A percentile compares a stretch with the other conserved stretches of the same genome.
Conservation (phyloP, 2,888 invertebrate species). For the Eudemis profundana region DNA sequence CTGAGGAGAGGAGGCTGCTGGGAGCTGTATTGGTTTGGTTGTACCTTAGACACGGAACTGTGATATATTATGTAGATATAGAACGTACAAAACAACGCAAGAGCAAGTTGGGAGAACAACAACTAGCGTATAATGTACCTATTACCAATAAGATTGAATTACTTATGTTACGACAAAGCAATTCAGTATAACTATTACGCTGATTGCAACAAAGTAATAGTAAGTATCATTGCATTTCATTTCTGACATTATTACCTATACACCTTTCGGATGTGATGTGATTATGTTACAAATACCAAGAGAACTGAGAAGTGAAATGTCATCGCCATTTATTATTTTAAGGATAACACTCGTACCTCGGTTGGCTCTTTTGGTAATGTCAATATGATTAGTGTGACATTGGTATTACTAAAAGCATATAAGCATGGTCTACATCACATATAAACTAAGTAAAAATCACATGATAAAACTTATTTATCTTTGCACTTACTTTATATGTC, state of each 20-base stretch:
- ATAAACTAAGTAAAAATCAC: no score
- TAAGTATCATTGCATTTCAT: conserved; percentile 27
- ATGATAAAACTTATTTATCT: no score
- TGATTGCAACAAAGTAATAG: conserved; percentile 26
- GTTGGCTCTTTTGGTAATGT: no score
- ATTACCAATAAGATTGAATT: conserved; percentile 28
- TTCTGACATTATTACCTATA: no score
- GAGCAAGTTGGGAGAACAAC: not conserved
- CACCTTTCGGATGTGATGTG: not conserved
- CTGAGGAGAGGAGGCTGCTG: no score
- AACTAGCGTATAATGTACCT: conserved; percentile 7
- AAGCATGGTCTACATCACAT: no score
- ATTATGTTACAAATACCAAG: conserved; percentile 24
- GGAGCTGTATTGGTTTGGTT: no score
- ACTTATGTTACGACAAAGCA: conserved; percentile 37
- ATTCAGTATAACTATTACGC: conserved; percentile 32
- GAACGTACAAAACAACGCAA: not conserved
- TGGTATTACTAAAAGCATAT: no score
- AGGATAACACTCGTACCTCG: not conserved
- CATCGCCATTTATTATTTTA: not conserved
- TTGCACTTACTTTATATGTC: no score
- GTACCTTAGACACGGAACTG: no score
- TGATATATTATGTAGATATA: no score
- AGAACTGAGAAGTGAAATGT: not conserved
- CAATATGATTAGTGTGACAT: no score